These are phyloP conservation scores for Limosa lapponica DNA, from an alignment of 2,797 vertebrate genomes.

Conservation along the genomic window DNA sequence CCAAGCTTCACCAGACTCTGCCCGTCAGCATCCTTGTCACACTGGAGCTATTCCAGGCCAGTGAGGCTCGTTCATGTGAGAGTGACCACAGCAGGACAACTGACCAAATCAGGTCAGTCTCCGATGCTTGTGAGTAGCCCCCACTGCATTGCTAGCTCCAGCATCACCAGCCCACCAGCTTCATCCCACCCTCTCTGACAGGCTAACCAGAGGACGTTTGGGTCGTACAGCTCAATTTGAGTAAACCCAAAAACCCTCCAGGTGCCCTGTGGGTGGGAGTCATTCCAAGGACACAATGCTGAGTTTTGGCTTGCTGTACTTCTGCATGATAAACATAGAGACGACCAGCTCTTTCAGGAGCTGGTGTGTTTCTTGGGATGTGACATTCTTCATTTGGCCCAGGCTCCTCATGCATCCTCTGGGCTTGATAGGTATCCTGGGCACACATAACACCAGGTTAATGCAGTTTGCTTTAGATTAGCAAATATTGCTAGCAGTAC, in stretches of 20 bases:
- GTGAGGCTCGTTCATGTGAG: accelerated
- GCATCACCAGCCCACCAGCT: neutral
- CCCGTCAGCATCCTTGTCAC: neutral
- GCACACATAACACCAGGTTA: neutral
- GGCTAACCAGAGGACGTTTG: neutral
- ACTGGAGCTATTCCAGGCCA: neutral
- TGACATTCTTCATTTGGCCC: neutral
- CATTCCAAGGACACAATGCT: neutral
- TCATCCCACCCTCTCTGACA: neutral
- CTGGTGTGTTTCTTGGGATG: neutral
- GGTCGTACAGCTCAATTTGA: neutral
- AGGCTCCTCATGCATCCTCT: neutral
- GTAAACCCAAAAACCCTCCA: neutral
- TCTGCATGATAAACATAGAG: neutral
- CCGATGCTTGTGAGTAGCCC: neutral
- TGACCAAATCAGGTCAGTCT: neutral
- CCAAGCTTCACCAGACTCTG: neutral
- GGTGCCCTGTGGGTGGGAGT: neutral
- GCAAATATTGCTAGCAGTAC: neutral
- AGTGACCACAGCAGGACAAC: neutral
- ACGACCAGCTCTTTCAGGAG: neutral
- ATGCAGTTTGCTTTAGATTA: neutral
- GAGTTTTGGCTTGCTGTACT: neutral
- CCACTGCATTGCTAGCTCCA: accelerated
- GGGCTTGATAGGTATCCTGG: neutral